Base-by-base conservation (phyloP, 92 coral and sea anemone genomes). In the Blastomussa wellsi region DNA sequence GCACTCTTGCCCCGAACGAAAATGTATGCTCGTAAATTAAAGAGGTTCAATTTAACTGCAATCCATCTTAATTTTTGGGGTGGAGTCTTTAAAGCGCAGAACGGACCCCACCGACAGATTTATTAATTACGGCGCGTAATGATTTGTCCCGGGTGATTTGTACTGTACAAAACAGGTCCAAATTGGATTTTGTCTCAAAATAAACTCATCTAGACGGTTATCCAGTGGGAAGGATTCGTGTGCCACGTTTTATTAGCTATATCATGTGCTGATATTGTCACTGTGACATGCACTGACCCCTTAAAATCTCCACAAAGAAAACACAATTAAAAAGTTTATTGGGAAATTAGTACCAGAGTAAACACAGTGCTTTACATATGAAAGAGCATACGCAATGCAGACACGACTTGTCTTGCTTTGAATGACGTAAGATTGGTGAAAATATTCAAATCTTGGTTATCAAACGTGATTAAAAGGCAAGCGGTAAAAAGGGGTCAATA, bases 301-400 rank as follows among this genome's bases (percentile, higher is more conserved):
- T 26, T 41, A 15, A 60, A 49, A 83, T 67, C 88, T 73, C 36
- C n/a, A 53, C 62, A 87, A 77, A 72, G 84, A 37, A 57, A 51
- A 70, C 78, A 75, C 89, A 91, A 88, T 88, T 79, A 84, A 38
- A 47, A 71, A 52, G 86, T 69, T 88, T 81, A 89, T 81, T 67
- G 73, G 83, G 38, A 87, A 91, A 87, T 87, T 76, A 91, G 89
- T 65, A 68, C 53, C 77, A 67, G 52, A 41, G 39, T 70, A 79
- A 84, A 48, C 57, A 72, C 13, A n/a, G 5, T 12, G 69, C 74
- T 17, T 16, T 47, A 29, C 72, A 32, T 26, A 66, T 80, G 72
- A 26, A 70, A 47, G 74, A 35, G 17, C 11, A 14, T 11, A 24
- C 5, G 4, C 31, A 32, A 42, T 3, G 53, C 55, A 80, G 67